These are phyloP conservation scores for Amphipoea oculea DNA, from an alignment of 2,888 invertebrate genomes.

Conservation along the genomic window DNA sequence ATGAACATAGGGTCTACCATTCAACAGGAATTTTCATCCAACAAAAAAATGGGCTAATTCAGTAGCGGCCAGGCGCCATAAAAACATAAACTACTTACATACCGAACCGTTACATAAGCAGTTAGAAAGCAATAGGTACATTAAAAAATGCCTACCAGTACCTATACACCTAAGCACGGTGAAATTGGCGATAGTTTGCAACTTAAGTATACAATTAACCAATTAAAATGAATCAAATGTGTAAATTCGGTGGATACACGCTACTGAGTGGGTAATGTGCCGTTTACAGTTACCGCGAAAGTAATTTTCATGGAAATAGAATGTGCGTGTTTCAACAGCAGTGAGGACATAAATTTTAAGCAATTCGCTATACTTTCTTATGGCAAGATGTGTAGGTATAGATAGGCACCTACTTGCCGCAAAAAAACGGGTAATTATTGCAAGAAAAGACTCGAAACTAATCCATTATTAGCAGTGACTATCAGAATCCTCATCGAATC, in stretches of 20 bases:
- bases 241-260: conserved; percentile 43
- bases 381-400: neutral
- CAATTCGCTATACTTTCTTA: conserved; percentile 19
- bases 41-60: neutral
- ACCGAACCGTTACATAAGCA: neutral
- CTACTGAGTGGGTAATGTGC: conserved; percentile 14
- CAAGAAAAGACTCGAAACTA: neutral
- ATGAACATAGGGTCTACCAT: neutral
- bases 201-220: conserved; percentile 37
- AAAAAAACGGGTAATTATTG: neutral
- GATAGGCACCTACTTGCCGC: too few species aligned
- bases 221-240: conserved; percentile 49
- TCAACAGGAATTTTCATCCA: neutral
- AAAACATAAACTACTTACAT: neutral
- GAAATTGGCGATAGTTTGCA: conserved; percentile 29
- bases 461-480: neutral
- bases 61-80: neutral
- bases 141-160: neutral
- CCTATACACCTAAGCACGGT: neutral
- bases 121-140: conserved; percentile 12
- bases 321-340: conserved; percentile 35
- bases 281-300: conserved; percentile 34
- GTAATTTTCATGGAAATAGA: conserved; percentile 52
- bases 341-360: conserved; percentile 12
- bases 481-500: neutral